Base-by-base conservation (phyloP, 2,888 invertebrate genomes). In the Thelaira solivaga region DNA sequence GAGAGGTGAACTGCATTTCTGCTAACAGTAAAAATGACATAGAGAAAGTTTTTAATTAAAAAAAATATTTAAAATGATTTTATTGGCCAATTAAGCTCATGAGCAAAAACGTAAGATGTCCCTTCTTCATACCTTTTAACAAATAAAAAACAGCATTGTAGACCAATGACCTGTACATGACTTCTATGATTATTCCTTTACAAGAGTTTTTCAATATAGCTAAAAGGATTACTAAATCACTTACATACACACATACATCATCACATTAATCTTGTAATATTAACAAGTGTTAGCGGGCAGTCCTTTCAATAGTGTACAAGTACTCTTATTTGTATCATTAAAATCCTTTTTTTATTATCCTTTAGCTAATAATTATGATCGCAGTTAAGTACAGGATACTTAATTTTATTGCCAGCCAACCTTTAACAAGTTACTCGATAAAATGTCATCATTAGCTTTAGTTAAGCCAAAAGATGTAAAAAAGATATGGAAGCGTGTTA, bases 401-500 rank as follows among this genome's bases (percentile, higher is more conserved):
- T 13, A 55, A 7, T 45, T 36, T 57, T 39, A 68, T 36, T 11
- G 36, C 20, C 36, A 47, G 36, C 20, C 36, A 47, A 13, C 11
- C 8, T 22, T 69, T 26, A 69, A 59, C 69, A 68, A 47, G 26
- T 69, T 59, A 57, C 36, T 18, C 39, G 49, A 59, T 45, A 2
- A 43, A 39, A 24, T 55, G 6, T 18, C 20, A n/a, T 26, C n/a
- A 0, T 7, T 11, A 24, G n/a, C n/a, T n/a, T n/a, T n/a, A n/a
- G n/a, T n/a, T n/a, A n/a, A n/a, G n/a, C n/a, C n/a, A n/a, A n/a
- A n/a, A n/a, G n/a, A n/a, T n/a, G n/a, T n/a, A n/a, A n/a, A n/a
- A n/a, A n/a, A n/a, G n/a, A n/a, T n/a, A n/a, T n/a, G 7, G 20
- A 24, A 39, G 1, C 0, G 24, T 18, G n/a, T 18, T 57, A 13